Base-by-base conservation (phyloP, 2,113 vertebrate genomes). In the Lagopus leucura region DNA sequence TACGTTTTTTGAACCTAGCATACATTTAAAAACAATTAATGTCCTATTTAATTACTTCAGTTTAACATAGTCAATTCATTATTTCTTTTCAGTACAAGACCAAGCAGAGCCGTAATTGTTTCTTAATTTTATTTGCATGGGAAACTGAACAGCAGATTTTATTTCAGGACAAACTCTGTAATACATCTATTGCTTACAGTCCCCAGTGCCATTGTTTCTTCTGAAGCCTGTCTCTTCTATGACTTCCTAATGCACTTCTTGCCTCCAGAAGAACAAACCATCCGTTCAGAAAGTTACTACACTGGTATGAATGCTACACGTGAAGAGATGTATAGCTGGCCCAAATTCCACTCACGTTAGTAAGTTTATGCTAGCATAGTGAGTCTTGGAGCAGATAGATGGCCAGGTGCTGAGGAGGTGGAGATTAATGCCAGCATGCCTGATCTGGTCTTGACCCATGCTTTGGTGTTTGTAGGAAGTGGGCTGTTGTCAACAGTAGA, bases 101-200 rank as follows among this genome's bases (percentile, higher is more conserved):
- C 40, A 83, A 70, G 38, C 21, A 64, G 69, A 83, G 58, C 27
- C 20, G 14, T 81, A 81, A 20, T 60, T 38, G n/a, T 74, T 74
- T 74, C 60, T 71, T 90, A 22, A 42, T 43, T 90, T 42, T 55
- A 43, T 66, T 92, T 85, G 16, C 42, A 60, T 64, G 27, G 45
- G 24, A 74, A 91, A 47, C 22, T 88, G 38, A 83, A 52, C 72
- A 73, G 45, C 50, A 94, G 65, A 54, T 55, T 90, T 83, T n/a
- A 42, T 25, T 16, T 83, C 58, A 64, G 47, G 86, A 81, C 34
- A 84, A 74, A 55, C 45, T 66, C 7, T 66, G 6, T 30, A 21
- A 63, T 65, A 28, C 43, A 2, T 24, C 38, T 82, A 0, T 74
- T 94, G 67, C 19, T 65, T 72, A 12, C 19, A 30, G 27, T 32